These are phyloP conservation scores for Anguilla japonica DNA, from an alignment of 2,113 vertebrate species.

Conservation along the genomic window DNA sequence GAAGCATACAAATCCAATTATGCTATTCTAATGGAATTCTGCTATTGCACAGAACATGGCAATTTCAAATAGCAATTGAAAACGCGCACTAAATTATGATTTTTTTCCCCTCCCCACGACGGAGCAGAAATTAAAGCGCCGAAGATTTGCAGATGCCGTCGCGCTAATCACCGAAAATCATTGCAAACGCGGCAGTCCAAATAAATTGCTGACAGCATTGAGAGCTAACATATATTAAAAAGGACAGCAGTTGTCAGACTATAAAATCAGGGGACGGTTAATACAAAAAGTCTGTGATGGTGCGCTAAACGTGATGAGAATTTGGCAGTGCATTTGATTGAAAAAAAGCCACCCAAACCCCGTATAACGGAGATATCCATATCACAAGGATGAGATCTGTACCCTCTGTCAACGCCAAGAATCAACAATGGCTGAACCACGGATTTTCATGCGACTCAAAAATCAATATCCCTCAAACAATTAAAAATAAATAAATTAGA, in stretches of 20 bases:
- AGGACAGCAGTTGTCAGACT: not conserved
- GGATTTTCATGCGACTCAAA: not conserved
- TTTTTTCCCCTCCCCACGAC: not conserved
- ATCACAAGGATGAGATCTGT: not conserved
- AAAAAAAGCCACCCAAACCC: too few species aligned
- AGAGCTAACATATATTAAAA: not conserved
- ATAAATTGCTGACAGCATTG: not conserved
- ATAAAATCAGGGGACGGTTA: not conserved
- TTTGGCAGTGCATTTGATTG: too few species aligned
- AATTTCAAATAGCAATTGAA: not conserved
- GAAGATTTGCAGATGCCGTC: not conserved
- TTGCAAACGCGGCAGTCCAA: not conserved
- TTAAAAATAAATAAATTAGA: too few species aligned
- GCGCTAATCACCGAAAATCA: not conserved
- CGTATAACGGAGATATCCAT: not conserved
- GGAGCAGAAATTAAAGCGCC: not conserved
- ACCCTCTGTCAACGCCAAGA: not conserved
- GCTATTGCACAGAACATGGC: not conserved
- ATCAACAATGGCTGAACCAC: not conserved
- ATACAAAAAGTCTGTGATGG: not conserved
- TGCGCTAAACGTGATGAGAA: too few species aligned
- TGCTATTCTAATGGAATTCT: not conserved
- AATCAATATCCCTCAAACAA: too few species aligned
- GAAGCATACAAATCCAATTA: conserved; percentile 8
- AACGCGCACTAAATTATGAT: not conserved